Percentiles rank a stretch among this genome's conserved stretches.
Evolutionary conservation across 2,888 invertebrate genomes (phyloP).

Genomic region (Tipula confusa): DNA sequence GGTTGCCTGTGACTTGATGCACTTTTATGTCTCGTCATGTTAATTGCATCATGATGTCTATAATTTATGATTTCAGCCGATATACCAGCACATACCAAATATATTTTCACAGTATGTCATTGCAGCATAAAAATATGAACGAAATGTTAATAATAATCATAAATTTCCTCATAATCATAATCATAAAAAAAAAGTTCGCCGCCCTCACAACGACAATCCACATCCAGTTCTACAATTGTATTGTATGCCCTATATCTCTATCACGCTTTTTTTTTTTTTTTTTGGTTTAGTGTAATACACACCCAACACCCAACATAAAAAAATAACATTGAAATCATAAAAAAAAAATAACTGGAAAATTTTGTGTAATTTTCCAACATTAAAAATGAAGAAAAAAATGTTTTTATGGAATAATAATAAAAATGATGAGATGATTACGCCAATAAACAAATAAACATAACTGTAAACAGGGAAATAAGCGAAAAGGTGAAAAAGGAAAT

Average conservation of each 20-base stretch:
- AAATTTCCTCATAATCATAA: neutral
- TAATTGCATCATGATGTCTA: too few relatives aligned
- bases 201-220: neutral
- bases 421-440: slow-evolving; percentile 7
- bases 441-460: neutral
- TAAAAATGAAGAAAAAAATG: too few relatives aligned
- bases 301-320: neutral
- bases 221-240: neutral
- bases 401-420: slow-evolving; percentile 9
- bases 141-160: slow-evolving; percentile 8
- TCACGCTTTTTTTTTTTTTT: neutral
- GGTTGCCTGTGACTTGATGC: too few relatives aligned
- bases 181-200: neutral
- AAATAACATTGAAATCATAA: neutral
- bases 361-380: neutral
- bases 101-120: slow-evolving; percentile 13
- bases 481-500: neutral
- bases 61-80: too few relatives aligned
- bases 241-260: neutral
- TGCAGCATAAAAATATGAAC: slow-evolving; percentile 21
- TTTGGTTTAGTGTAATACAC: neutral
- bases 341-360: slow-evolving; percentile 4
- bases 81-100: neutral
- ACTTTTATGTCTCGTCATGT: too few relatives aligned
- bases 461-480: neutral